Base-by-base conservation (phyloP, 2,888 invertebrate genomes). In the Nephrotoma flavescens region DNA sequence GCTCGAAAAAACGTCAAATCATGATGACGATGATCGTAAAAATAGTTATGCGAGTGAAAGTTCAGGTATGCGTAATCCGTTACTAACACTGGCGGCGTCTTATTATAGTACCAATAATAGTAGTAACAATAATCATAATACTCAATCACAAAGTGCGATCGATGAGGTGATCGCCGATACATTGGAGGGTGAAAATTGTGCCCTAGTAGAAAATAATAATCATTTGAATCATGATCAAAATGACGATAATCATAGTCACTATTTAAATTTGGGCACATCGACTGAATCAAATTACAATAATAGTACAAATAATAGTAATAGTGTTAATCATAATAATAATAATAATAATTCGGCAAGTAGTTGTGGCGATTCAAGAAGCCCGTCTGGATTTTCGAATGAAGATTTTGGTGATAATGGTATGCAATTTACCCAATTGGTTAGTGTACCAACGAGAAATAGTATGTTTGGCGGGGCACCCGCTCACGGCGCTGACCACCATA, bases 81-180 rank as follows among this genome's bases (percentile, higher is more conserved):
- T 87, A 7, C 42, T 86, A 47, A 83, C 86, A 15, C 84, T 87
- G 45, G 84, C 84, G 9, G 87, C 87, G 85, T 15, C 86, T 11
- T 57, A 57, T 86, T 87, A 87, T 71, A 52, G 44, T 44, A 41
- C 45, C 41, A 86, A 86, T 45, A 47, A 42, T 42, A 86, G 41
- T 9, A 57, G 86, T 42, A 87, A 87, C 12, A 11, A 11, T 71
- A 86, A 44, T 12, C 57, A 86, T 86, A 52, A 52, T 41, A 42
- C 52, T 52, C 86, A 52, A 44, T 31, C 52, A 4, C 44, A 42
- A n/a, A 86, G 52, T 86, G 42, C 86, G 19, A 91, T 91, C n/a
- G 91, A 92, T 88, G 92, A 92, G 86, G 91, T 92, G 41, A 91
- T 92, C 86, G 90, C 91, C 88, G 92, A 92, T 85, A 91, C 91